A percentile compares a stretch with the other conserved stretches of the same genome.
phyloP scores from a whole-genome alignment of 2,113 vertebrate species.

The Pagrus major region DNA sequence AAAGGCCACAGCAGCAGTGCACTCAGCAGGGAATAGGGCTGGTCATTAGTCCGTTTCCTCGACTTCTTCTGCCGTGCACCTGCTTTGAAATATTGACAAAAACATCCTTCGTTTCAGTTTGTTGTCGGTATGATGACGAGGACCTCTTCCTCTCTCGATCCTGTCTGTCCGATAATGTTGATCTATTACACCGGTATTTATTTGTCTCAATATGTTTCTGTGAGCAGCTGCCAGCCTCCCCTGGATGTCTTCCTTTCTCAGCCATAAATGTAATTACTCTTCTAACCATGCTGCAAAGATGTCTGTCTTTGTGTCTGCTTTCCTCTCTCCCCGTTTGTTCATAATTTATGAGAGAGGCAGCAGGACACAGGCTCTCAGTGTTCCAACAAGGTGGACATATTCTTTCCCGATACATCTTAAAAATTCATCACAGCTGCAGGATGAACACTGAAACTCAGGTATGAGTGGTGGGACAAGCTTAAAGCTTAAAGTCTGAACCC shows the following conservation, averaged over 20 bases:
- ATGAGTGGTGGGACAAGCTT: neutral
- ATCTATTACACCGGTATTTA: conserved; percentile 29
- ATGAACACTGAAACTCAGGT: neutral
- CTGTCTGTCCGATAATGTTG: neutral
- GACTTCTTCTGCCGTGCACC: conserved; percentile 38
- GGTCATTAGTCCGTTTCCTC: conserved; percentile 55
- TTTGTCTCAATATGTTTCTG: conserved; percentile 31
- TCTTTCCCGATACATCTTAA: conserved; percentile 22
- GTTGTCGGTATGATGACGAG: neutral
- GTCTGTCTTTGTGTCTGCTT: conserved; percentile 21
- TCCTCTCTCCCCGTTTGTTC: conserved; percentile 29
- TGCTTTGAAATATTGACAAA: conserved; percentile 41
- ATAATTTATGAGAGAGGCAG: conserved; percentile 52
- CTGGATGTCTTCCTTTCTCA: conserved; percentile 12
- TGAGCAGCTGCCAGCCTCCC: conserved; percentile 26
- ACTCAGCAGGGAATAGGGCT: conserved; percentile 47
- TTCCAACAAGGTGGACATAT: conserved; percentile 28
- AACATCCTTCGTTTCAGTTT: conserved; percentile 6
- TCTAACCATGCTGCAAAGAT: conserved; percentile 29
- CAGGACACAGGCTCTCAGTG: neutral
- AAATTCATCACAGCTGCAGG: conserved; percentile 27
- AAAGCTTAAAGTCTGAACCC: conserved; percentile 1
- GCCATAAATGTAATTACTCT: conserved; percentile 60
- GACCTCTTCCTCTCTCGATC: neutral
- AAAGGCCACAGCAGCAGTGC: conserved; percentile 56